These are phyloP conservation scores for Trichacis sp. DNA, from an alignment of 2,888 invertebrate species.

Conservation along the genomic window DNA sequence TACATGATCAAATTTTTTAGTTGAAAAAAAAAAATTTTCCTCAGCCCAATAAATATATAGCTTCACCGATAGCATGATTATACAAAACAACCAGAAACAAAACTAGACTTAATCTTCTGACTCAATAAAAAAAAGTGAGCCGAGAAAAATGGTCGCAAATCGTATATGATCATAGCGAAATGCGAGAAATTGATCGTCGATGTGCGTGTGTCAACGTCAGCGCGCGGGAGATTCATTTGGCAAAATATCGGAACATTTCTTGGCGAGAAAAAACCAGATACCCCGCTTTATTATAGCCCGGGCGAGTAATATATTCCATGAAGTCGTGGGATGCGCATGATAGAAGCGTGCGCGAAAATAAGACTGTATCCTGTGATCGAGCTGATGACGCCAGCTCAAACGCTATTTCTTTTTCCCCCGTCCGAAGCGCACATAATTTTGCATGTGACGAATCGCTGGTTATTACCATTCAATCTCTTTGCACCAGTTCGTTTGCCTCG, in stretches of 20 bases:
- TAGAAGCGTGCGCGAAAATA: constrained; percentile 11
- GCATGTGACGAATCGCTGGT: constrained; percentile 67
- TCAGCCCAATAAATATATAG: too few relatives aligned
- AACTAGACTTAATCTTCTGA: too few relatives aligned
- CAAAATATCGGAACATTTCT: constrained; percentile 47
- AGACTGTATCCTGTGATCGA: constrained; percentile 44
- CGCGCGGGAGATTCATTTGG: constrained; percentile 48
- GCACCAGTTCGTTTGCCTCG: constrained; percentile 59
- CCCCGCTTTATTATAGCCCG: constrained; percentile 60
- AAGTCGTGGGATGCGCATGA: constrained; percentile 39
- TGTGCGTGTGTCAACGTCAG: constrained; percentile 14
- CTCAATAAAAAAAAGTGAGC: too few relatives aligned
- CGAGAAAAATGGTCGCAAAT: too few relatives aligned
- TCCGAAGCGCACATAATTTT: constrained; percentile 52
- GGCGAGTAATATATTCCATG: constrained; percentile 46
- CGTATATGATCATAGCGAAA: constrained; percentile 1
- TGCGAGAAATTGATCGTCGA: constrained; percentile 8
- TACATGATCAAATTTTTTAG: too few relatives aligned
- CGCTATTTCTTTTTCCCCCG: constrained; percentile 60
- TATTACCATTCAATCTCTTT: constrained; percentile 66
- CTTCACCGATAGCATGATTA: too few relatives aligned
- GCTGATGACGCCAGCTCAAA: constrained; percentile 58
- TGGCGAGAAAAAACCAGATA: constrained; percentile 48
- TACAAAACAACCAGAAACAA: too few relatives aligned
- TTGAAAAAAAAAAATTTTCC: too few relatives aligned